Conservation (phyloP, 2,888 invertebrate genomes). For the Cyaniris semiargus region DNA sequence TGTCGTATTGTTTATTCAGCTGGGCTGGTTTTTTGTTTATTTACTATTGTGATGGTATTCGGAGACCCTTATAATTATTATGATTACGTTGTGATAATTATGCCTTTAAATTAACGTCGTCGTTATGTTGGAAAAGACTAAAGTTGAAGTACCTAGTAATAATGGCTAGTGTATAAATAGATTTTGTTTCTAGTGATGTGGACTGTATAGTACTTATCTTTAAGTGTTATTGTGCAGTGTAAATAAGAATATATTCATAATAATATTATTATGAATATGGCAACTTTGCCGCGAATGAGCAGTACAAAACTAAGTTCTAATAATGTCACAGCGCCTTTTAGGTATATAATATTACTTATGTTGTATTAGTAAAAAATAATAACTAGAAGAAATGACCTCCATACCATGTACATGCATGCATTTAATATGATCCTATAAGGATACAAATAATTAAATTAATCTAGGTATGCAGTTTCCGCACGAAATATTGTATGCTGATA, state of each 20-base stretch:
- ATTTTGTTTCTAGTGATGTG: constrained; percentile 36
- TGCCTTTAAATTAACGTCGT: background rate
- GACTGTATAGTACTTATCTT: constrained; percentile 43
- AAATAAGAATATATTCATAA: constrained; percentile 25
- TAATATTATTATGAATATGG: constrained; percentile 51
- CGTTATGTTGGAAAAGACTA: background rate
- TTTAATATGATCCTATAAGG: too few species aligned
- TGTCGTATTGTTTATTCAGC: constrained; percentile 32
- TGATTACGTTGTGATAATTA: background rate
- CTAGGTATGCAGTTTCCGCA: too few species aligned
- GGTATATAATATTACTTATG: constrained; percentile 47
- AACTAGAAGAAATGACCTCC: background rate
- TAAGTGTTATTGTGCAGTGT: constrained; percentile 33
- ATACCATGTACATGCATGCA: too few species aligned
- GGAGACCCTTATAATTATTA: constrained; percentile 5
- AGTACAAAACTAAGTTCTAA: constrained; percentile 61
- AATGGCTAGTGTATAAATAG: constrained; percentile 24
- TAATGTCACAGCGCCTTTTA: constrained; percentile 65
- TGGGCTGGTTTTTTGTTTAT: constrained; percentile 29
- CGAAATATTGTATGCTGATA: too few species aligned
- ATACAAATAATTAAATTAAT: too few species aligned
- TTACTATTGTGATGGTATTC: constrained; percentile 19
- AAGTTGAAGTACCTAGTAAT: background rate
- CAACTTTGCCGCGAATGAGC: constrained; percentile 72
- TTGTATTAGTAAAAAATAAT: background rate